These are phyloP conservation scores for Tetraodon nigroviridis DNA, from an alignment of 2,113 vertebrate genomes.

Conservation along the genomic window DNA sequence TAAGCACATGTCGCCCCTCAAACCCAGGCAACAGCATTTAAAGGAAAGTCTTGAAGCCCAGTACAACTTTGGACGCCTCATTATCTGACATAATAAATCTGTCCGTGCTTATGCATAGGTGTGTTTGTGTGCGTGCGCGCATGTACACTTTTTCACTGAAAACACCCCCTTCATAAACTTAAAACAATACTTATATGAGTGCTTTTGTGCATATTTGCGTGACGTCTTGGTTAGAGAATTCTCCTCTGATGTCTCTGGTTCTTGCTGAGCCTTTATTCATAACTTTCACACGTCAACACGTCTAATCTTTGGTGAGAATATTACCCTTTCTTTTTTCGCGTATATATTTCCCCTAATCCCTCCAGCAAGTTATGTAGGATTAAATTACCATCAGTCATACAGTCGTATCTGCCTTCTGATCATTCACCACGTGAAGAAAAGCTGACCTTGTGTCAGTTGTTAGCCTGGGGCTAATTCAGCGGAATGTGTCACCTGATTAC, in stretches of 20 bases:
- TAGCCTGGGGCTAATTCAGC: conserved; percentile 43
- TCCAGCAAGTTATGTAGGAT: conserved; percentile 39
- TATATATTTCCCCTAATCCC: conserved; percentile 57
- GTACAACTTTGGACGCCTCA: conserved; percentile 33
- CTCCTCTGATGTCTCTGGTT: conserved; percentile 16
- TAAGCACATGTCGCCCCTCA: conserved; percentile 26
- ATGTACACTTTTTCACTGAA: not conserved
- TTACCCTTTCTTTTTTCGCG: conserved; percentile 27
- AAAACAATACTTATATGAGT: not conserved
- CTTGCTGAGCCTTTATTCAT: conserved; percentile 10
- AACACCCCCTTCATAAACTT: not conserved
- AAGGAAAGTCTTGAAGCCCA: conserved; percentile 8
- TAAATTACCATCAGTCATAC: conserved; percentile 52
- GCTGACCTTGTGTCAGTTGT: conserved; percentile 28
- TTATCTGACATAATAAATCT: conserved; percentile 52
- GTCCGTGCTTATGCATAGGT: conserved; percentile 14
- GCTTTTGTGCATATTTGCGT: not conserved
- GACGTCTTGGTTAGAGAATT: conserved; percentile 14
- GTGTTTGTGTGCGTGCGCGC: conserved; percentile 1
- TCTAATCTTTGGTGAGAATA: conserved; percentile 52
- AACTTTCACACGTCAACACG: conserved; percentile 52
- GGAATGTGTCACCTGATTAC: conserved; percentile 54
- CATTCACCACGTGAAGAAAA: conserved; percentile 44
- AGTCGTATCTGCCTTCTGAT: conserved; percentile 38
- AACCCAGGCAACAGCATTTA: not conserved